phyloP scores from a whole-genome alignment of 53 echinoderm and acorn worm genomes.

The Patiria pectinifera region DNA sequence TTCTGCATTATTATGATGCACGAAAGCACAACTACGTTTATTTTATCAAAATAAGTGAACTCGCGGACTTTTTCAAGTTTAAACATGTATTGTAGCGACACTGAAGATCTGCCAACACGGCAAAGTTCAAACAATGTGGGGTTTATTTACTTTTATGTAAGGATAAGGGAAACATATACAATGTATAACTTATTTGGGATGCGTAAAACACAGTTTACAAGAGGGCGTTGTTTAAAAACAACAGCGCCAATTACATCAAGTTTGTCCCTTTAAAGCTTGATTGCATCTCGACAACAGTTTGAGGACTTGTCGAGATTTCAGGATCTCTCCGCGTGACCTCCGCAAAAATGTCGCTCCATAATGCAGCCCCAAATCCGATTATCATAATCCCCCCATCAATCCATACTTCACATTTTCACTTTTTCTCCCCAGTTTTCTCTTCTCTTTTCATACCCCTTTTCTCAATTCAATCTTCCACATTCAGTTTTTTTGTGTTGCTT shows the following conservation, averaged over 20 bases:
- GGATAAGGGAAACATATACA: too few relatives aligned
- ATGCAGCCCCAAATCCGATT: not conserved
- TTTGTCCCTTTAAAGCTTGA: not conserved
- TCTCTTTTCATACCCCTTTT: not conserved
- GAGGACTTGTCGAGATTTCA: not conserved
- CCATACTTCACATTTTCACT: conserved; percentile 7
- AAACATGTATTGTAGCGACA: too few relatives aligned
- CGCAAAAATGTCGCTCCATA: not conserved
- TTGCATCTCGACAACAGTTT: not conserved
- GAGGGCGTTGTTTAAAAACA: too few relatives aligned
- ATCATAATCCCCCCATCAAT: not conserved
- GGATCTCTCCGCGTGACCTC: not conserved
- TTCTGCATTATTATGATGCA: too few relatives aligned
- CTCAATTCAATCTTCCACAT: not conserved
- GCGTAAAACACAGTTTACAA: too few relatives aligned
- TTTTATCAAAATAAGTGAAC: too few relatives aligned
- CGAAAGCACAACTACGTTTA: too few relatives aligned
- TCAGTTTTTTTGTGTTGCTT: not conserved
- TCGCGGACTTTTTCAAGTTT: too few relatives aligned
- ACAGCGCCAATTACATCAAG: not conserved
- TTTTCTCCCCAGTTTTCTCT: not conserved
- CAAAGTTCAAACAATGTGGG: too few relatives aligned
- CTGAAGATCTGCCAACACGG: too few relatives aligned
- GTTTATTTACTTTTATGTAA: too few relatives aligned
- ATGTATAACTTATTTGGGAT: too few relatives aligned